These are phyloP conservation scores for Shargacucullia verbasci DNA, from an alignment of 2,888 invertebrate species.

Conservation along the genomic window DNA sequence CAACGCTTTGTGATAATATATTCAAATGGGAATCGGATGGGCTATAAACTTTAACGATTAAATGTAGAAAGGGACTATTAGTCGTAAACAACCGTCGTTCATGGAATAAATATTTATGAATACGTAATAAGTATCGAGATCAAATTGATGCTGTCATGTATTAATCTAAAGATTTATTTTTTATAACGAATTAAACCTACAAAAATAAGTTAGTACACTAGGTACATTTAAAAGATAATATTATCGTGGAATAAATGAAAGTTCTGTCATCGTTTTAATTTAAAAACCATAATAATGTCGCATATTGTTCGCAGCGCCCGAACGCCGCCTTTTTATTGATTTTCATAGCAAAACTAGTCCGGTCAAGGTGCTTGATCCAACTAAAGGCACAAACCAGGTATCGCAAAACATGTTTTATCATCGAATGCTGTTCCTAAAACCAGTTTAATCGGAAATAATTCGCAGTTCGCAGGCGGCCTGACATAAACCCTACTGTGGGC, in stretches of 20 bases:
- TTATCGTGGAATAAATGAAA: slow-evolving; percentile 17
- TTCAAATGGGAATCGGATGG: slow-evolving; percentile 46
- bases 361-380: slow-evolving; percentile 55
- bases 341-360: slow-evolving; percentile 48
- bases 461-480: slow-evolving; percentile 15
- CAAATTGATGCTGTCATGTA: slow-evolving; percentile 9
- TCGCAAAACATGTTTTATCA: slow-evolving; percentile 21
- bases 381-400: slow-evolving; percentile 1
- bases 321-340: slow-evolving; percentile 54
- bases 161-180: no score
- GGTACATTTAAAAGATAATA: no score
- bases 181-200: no score
- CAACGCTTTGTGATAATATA: slow-evolving; percentile 29
- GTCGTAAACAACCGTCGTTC: slow-evolving; percentile 36
- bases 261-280: slow-evolving; percentile 25
- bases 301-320: slow-evolving; percentile 28
- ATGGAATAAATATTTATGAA: slow-evolving; percentile 16
- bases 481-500: slow-evolving; percentile 16
- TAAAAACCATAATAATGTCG: slow-evolving; percentile 17
- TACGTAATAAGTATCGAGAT: slow-evolving; percentile 8
- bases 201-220: no score
- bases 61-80: slow-evolving; percentile 35
- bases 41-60: slow-evolving; percentile 54
- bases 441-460: slow-evolving; percentile 38
- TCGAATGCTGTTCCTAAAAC: slow-evolving; percentile 30